A percentile compares a stretch with the other conserved stretches of the same genome.
phyloP scores from a whole-genome alignment of 2,888 invertebrate genomes.

The Drosophila melanocephala region DNA sequence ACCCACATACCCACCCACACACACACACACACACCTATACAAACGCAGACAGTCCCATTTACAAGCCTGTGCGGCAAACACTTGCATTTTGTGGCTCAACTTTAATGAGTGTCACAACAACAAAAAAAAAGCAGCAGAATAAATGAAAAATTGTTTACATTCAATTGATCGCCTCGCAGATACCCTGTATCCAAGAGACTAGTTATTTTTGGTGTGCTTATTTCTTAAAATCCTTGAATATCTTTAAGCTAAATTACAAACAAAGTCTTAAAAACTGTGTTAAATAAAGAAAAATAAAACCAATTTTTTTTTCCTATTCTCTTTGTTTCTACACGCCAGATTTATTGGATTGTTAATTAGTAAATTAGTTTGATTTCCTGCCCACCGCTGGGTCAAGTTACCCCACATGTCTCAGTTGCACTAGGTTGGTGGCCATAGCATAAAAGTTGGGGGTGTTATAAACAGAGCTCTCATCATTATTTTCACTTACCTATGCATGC shows the following conservation, averaged over 20 bases:
- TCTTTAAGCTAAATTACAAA: too few relatives aligned
- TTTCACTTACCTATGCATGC: conserved; percentile 22
- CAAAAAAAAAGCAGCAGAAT: background rate
- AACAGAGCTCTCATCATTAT: conserved; percentile 28
- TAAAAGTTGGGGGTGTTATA: conserved; percentile 3
- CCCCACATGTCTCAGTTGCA: background rate
- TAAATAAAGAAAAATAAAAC: rapidly evolving
- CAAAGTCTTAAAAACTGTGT: too few relatives aligned
- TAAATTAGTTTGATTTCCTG: background rate
- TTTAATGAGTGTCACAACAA: conserved; percentile 30
- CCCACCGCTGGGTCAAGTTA: background rate
- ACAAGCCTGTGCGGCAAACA: conserved; percentile 14
- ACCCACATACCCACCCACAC: conserved; percentile 10
- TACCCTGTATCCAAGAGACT: background rate
- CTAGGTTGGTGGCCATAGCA: background rate
- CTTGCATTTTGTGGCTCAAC: conserved; percentile 37
- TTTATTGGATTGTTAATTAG: too few relatives aligned
- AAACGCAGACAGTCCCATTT: conserved; percentile 37
- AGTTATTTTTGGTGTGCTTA: too few relatives aligned
- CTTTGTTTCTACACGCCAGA: too few relatives aligned
- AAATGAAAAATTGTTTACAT: background rate
- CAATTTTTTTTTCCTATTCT: background rate
- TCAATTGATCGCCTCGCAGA: background rate
- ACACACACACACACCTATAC: conserved; percentile 3
- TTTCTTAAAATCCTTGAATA: too few relatives aligned